Conservation (phyloP, 2,797 vertebrate species). For the Halcyon leucocephala region DNA sequence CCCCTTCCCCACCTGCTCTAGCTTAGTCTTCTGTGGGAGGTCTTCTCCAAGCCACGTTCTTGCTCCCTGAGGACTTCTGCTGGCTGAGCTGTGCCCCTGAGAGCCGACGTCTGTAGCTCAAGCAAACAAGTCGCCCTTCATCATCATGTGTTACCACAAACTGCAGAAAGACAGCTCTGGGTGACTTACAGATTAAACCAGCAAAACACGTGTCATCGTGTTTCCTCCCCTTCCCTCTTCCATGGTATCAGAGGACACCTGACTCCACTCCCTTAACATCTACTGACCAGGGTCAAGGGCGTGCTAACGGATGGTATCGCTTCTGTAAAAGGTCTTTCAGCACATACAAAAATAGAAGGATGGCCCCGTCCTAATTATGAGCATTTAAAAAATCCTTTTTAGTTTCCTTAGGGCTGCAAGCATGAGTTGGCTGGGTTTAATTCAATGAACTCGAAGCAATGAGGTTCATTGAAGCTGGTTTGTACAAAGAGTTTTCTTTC, state of each 20-base stretch:
- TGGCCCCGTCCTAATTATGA: background rate
- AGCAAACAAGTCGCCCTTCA: conserved; percentile 17
- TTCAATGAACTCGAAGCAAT: conserved; percentile 9
- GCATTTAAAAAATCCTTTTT: background rate
- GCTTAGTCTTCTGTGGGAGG: background rate
- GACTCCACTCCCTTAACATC: background rate
- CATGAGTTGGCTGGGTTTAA: background rate
- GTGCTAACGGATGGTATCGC: background rate
- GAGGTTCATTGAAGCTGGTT: conserved; percentile 6
- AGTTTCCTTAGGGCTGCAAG: background rate
- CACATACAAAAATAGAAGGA: background rate
- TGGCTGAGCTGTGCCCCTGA: background rate
- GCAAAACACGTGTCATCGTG: background rate
- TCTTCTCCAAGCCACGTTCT: background rate
- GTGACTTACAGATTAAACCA: background rate
- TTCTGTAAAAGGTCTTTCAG: background rate
- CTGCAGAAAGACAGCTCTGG: background rate
- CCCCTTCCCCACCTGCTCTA: background rate
- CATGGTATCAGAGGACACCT: background rate
- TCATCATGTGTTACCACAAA: background rate
- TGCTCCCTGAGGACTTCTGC: conserved; percentile 5
- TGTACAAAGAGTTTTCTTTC: background rate
- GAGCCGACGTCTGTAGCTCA: background rate
- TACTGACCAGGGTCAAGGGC: background rate
- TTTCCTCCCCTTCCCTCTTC: background rate